Base-by-base conservation (phyloP, 2,113 vertebrate genomes). In the Amphiprion ocellaris region DNA sequence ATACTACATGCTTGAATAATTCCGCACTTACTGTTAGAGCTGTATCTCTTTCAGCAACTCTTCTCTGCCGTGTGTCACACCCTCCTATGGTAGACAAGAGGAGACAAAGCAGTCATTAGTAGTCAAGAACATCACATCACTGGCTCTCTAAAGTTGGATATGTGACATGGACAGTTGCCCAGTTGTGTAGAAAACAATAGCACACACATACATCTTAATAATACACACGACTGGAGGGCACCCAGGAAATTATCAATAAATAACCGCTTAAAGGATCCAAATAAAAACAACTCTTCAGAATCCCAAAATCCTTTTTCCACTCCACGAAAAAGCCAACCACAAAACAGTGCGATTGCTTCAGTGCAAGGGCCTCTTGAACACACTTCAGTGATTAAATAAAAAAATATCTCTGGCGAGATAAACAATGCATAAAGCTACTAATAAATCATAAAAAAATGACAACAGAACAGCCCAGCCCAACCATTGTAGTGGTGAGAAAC, bases 11-110 rank as follows among this genome's bases (percentile, higher is more conserved):
- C 53, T 60, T 26, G 30, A 54, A 68, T 44, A 67, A 19, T 46
- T 58, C 4, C 69, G 69, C n/a, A 87, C 85, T 83, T 89, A 91
- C 88, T 26, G 64, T 83, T 33, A 74, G 26, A 61, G 66, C 17
- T 3, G 64, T 15, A 19, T 56, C 0, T 74, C 15, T 46, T 53
- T 70, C 30, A 66, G 28, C 59, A 41, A 46, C 37, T 82, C 76
- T 23, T 80, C 53, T 60, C 64, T 46, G 61, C 23, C 60, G 58
- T 14, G 30, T 39, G 69, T 64, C 60, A 62, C 73, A 54, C 69
- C 72, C 41, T 85, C 84, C 90, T 92, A 62, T 65, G 15, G 81
- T 52, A 53, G 37, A 87, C 23, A 85, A 78, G 68, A 81, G 55
- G 0, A 79, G 37, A 79, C 14, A 80, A 28, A 72, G 61, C 1